These are phyloP conservation scores for Lepus oiostolus DNA, from an alignment of 2,797 vertebrate species.

Conservation along the genomic window DNA sequence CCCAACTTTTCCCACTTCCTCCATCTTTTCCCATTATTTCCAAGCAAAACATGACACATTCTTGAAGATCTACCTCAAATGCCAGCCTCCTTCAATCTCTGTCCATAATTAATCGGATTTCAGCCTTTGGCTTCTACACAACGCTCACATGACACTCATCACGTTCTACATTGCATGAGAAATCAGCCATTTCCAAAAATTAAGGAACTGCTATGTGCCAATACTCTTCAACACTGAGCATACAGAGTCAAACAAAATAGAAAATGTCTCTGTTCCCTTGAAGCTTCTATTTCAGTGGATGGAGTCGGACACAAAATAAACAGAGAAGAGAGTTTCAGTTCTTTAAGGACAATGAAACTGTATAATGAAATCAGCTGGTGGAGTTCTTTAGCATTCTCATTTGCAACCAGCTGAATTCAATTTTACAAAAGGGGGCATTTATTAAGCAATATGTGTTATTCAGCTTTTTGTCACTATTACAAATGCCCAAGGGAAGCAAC, in stretches of 20 bases:
- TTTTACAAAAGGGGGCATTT: neutral
- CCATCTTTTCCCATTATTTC: neutral
- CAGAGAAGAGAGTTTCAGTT: neutral
- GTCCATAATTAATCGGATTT: neutral
- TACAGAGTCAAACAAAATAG: neutral
- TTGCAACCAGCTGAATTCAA: neutral
- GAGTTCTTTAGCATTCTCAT: neutral
- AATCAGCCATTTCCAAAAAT: neutral
- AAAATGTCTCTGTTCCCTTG: neutral
- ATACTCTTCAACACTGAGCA: too few species aligned
- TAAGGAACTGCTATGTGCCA: neutral
- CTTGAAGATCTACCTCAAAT: neutral
- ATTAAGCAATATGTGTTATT: neutral
- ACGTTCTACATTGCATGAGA: neutral
- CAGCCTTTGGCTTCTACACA: neutral
- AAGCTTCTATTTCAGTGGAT: neutral
- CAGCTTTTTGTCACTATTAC: neutral
- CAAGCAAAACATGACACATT: neutral
- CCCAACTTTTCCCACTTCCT: too few species aligned
- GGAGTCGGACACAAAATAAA: neutral
- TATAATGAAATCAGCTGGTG: neutral
- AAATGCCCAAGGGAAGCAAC: neutral
- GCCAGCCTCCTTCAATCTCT: neutral
- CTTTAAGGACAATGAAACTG: neutral
- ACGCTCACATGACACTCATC: neutral